Percentiles rank a stretch among this genome's conserved stretches.
phyloP scores from a whole-genome alignment of 2,797 vertebrate species.

The Myioborus miniatus region DNA sequence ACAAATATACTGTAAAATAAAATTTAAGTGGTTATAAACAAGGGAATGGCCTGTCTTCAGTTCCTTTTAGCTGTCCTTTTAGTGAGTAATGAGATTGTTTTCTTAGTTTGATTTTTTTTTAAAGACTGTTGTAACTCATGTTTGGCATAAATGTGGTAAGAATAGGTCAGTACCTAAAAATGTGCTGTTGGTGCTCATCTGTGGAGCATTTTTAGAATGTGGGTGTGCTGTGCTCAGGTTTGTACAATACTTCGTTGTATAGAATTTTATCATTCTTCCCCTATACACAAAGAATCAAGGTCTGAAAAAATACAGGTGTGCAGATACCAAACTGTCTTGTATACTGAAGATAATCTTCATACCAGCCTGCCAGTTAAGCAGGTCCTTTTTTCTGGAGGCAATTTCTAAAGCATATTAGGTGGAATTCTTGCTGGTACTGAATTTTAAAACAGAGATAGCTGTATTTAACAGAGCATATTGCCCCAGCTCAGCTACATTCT shows the following conservation, averaged over 20 bases:
- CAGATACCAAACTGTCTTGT: not conserved
- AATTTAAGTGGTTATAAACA: constrained; percentile 75
- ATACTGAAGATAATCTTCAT: not conserved
- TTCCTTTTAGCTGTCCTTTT: not conserved
- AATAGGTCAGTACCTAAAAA: not conserved
- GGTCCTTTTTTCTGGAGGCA: not conserved
- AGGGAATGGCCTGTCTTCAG: constrained; percentile 31
- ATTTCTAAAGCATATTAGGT: not conserved
- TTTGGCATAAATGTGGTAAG: not conserved
- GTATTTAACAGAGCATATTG: not conserved
- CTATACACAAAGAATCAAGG: not conserved
- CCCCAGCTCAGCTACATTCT: not conserved
- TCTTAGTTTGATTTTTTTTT: not conserved
- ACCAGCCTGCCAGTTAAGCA: not conserved
- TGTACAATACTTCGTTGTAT: not conserved
- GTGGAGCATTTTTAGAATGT: not conserved
- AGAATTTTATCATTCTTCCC: not conserved
- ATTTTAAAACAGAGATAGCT: not conserved
- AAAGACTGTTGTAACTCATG: not conserved
- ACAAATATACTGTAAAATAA: constrained; percentile 82
- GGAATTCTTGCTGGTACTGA: not conserved
- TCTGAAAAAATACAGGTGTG: not conserved
- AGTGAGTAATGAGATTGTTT: not conserved
- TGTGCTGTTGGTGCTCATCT: not conserved
- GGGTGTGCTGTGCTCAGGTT: not conserved